Base-by-base conservation (phyloP, 2,888 invertebrate genomes). In the Callyntrura sp. region DNA sequence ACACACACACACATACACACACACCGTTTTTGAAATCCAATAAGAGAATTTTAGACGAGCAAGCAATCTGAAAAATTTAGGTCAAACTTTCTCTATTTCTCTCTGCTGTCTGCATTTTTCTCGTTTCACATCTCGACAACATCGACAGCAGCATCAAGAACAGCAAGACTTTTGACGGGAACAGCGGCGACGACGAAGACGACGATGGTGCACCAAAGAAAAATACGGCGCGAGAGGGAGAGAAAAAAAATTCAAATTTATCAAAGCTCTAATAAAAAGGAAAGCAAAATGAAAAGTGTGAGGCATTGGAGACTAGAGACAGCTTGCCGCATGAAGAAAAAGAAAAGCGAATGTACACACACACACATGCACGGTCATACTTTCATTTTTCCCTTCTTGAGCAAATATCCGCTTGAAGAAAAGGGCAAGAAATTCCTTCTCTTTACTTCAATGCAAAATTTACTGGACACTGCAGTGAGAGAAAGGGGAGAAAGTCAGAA, bases 231-330 rank as follows among this genome's bases (percentile, higher is more conserved):
- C 3, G 60, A 23, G n/a, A n/a, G n/a, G n/a, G n/a, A n/a, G n/a
- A n/a, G n/a, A n/a, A n/a, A n/a, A 78, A 85, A 68, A 87, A 87
- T 87, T 87, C 82, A 87, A 87, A 87, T 87, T 87, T 87, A 87
- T 87, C 81, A 87, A 82, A 87, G 86, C 25, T 11, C n/a, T n/a
- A n/a, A n/a, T n/a, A n/a, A n/a, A n/a, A n/a, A n/a, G n/a, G n/a
- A n/a, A n/a, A 65, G 55, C n/a, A 76, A 57, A 57, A n/a, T 17
- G 6, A 60, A 20, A 14, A 23, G 25, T 62, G n/a, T n/a, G n/a
- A n/a, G n/a, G n/a, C n/a, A n/a, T n/a, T n/a, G n/a, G n/a, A n/a
- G n/a, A n/a, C n/a, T n/a, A n/a, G n/a, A n/a, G n/a, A n/a, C n/a
- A n/a, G n/a, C n/a, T n/a, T n/a, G n/a, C n/a, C n/a, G n/a, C n/a